Conservation (phyloP, 2,888 invertebrate species). For the Halocaridina rubra region DNA sequence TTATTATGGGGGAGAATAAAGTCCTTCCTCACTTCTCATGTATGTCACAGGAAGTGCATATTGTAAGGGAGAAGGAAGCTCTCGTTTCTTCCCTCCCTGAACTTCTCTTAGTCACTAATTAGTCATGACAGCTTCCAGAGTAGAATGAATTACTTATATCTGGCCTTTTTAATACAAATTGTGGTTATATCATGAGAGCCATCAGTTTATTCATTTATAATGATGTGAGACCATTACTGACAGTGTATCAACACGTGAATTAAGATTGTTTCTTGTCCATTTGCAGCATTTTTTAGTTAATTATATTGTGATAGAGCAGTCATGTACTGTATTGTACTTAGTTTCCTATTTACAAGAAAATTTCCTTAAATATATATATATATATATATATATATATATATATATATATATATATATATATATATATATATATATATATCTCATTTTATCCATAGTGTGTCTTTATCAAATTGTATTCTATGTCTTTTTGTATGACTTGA, state of each 20-base stretch:
- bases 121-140: too few relatives aligned
- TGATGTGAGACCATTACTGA: too few relatives aligned
- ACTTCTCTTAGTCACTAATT: not conserved
- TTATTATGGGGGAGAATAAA: not conserved
- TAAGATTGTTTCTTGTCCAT: too few relatives aligned
- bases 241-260: too few relatives aligned
- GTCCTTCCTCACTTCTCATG: not conserved
- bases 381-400: constrained; percentile 5
- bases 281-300: too few relatives aligned
- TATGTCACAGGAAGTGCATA: not conserved
- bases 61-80: not conserved
- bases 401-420: not conserved
- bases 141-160: too few relatives aligned
- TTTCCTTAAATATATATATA: constrained; percentile 1
- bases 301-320: too few relatives aligned
- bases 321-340: not conserved
- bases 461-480: not conserved
- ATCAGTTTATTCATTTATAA: too few relatives aligned
- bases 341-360: not conserved
- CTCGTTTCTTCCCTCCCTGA: not conserved
- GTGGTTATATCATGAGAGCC: too few relatives aligned
- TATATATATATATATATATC: not conserved
- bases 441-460: not conserved
- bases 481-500: too few relatives aligned
- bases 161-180: too few relatives aligned